Conservation (phyloP, 2,113 vertebrate genomes). For the Siniperca knerii region DNA sequence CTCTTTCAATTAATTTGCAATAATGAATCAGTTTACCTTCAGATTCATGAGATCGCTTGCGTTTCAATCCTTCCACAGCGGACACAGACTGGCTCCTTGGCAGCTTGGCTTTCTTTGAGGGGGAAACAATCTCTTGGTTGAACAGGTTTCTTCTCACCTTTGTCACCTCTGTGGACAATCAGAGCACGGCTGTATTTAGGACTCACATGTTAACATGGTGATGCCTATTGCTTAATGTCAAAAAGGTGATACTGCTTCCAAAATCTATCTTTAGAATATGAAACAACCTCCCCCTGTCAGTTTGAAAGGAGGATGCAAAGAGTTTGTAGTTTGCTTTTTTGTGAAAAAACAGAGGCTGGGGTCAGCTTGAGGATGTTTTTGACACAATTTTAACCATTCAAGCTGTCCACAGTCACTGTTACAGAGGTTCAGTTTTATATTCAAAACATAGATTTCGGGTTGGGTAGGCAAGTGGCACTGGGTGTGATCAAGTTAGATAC, state of each 20-base stretch:
- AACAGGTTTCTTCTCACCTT: conserved; percentile 97
- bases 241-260: neutral
- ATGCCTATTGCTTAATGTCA: neutral
- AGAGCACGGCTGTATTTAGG: conserved; percentile 14
- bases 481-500: neutral
- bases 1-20: neutral
- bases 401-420: neutral
- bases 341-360: neutral
- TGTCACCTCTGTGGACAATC: conserved; percentile 88
- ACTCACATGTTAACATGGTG: neutral
- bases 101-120: conserved; percentile 89
- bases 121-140: conserved; percentile 87
- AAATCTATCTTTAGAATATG: neutral
- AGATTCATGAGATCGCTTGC: conserved; percentile 73
- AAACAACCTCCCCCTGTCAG: neutral
- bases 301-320: neutral
- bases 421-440: neutral
- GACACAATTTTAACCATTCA: neutral
- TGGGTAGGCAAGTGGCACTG: neutral
- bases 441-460: neutral
- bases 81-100: conserved; percentile 93
- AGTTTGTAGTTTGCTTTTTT: neutral
- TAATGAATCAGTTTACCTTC: conserved; percentile 60
- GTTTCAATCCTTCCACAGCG: conserved; percentile 87
- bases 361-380: neutral